Percentiles rank a stretch among this genome's conserved stretches.
These are phyloP conservation scores for Champsocephalus esox DNA, from an alignment of 2,797 vertebrate genomes.

Conservation along the genomic window DNA sequence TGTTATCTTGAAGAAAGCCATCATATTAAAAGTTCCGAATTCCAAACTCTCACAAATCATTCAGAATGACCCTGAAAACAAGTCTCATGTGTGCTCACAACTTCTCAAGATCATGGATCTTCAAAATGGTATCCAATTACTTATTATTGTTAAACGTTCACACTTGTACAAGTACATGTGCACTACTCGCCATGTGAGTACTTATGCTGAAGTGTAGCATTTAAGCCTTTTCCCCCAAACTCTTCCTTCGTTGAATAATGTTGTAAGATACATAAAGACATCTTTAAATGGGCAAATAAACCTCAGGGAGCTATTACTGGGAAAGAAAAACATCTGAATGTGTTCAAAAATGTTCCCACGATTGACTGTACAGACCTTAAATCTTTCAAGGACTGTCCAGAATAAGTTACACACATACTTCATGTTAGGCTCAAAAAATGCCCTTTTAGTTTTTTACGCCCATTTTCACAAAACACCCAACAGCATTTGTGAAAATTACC, in stretches of 20 bases:
- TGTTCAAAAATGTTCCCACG: constrained; percentile 12
- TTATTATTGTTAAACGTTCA: no score
- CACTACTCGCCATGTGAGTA: no score
- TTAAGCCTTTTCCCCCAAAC: not conserved
- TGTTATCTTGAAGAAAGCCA: no score
- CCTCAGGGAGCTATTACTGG: not conserved
- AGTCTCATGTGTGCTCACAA: no score
- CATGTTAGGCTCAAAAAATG: constrained; percentile 16
- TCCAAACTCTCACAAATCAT: no score
- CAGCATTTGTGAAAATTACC: constrained; percentile 59
- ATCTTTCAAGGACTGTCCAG: not conserved
- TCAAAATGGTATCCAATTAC: no score
- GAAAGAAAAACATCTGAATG: not conserved
- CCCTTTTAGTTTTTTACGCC: not conserved
- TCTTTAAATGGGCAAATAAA: not conserved
- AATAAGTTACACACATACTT: constrained; percentile 2
- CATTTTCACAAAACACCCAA: constrained; percentile 41
- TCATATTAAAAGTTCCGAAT: no score
- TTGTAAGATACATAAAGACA: not conserved
- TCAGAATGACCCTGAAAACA: no score
- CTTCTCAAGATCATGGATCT: no score
- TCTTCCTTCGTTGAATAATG: not conserved
- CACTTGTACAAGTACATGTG: no score
- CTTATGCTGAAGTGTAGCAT: no score
- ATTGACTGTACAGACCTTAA: constrained; percentile 5